Conservation (phyloP, 2,888 invertebrate genomes). For the Acanthoscelides obtectus region DNA sequence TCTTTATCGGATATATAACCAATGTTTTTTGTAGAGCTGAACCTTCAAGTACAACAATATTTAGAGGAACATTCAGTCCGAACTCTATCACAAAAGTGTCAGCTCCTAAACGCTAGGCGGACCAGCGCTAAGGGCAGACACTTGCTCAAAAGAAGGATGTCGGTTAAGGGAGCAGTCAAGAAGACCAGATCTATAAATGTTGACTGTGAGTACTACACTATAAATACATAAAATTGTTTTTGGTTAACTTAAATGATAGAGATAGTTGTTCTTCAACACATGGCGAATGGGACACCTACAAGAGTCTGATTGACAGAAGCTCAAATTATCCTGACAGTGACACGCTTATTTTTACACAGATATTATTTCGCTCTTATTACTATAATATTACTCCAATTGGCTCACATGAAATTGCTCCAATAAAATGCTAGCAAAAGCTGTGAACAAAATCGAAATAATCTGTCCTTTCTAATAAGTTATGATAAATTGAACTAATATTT, state of each 20-base stretch:
- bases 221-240: background rate
- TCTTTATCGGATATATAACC: too few relatives aligned
- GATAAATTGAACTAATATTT: background rate
- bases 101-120: constrained; percentile 57
- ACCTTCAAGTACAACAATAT: constrained; percentile 81
- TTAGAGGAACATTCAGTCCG: constrained; percentile 81
- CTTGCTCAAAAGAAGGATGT: constrained; percentile 64
- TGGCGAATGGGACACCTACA: too few relatives aligned
- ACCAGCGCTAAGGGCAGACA: constrained; percentile 53
- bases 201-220: constrained; percentile 63
- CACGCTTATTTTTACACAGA: too few relatives aligned
- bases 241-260: background rate
- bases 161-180: constrained; percentile 88
- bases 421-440: too few relatives aligned
- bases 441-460: too few relatives aligned
- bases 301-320: too few relatives aligned
- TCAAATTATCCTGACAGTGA: too few relatives aligned
- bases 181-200: constrained; percentile 91
- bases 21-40: constrained; percentile 56
- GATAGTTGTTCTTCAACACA: constrained; percentile 3
- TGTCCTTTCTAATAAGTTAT: too few relatives aligned
- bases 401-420: too few relatives aligned
- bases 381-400: too few relatives aligned
- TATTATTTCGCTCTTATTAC: too few relatives aligned
- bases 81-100: constrained; percentile 69